These are phyloP conservation scores for Danio kyathit DNA, from an alignment of 2,797 vertebrate genomes.

Conservation along the genomic window DNA sequence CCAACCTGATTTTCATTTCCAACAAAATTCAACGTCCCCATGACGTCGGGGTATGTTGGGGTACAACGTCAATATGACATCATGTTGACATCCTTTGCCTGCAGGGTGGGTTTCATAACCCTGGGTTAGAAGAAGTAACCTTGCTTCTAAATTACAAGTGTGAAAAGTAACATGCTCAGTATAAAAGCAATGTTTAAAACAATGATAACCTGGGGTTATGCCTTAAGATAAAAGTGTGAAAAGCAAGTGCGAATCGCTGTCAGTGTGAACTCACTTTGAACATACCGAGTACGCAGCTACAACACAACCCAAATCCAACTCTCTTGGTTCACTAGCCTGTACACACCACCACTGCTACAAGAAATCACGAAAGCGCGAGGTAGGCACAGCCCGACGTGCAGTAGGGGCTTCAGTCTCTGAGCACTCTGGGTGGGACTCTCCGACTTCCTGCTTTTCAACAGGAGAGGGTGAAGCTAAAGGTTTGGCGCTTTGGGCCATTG, in stretches of 20 bases:
- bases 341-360: conserved; percentile 68
- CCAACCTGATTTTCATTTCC: too few relatives aligned
- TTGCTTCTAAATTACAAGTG: too few relatives aligned
- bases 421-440: conserved; percentile 34
- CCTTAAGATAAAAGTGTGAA: not conserved
- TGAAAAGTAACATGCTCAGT: too few relatives aligned
- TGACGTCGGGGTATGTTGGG: too few relatives aligned
- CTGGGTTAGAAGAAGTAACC: too few relatives aligned
- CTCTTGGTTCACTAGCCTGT: conserved; percentile 37
- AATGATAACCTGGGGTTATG: too few relatives aligned
- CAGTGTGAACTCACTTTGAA: conserved; percentile 6
- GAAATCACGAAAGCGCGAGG: conserved; percentile 83
- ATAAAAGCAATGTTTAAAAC: too few relatives aligned
- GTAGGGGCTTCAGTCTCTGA: conserved; percentile 50
- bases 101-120: too few relatives aligned
- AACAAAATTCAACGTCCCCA: too few relatives aligned
- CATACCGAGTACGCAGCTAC: not conserved
- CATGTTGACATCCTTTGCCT: too few relatives aligned
- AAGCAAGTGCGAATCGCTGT: not conserved
- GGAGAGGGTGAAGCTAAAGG: conserved; percentile 59
- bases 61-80: too few relatives aligned
- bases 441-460: conserved; percentile 58
- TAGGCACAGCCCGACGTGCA: conserved; percentile 63
- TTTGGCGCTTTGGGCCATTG: conserved; percentile 58
- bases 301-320: conserved; percentile 17